Base-by-base conservation (phyloP, 1,140 invertebrate genomes). In the Coelopa frigida region DNA sequence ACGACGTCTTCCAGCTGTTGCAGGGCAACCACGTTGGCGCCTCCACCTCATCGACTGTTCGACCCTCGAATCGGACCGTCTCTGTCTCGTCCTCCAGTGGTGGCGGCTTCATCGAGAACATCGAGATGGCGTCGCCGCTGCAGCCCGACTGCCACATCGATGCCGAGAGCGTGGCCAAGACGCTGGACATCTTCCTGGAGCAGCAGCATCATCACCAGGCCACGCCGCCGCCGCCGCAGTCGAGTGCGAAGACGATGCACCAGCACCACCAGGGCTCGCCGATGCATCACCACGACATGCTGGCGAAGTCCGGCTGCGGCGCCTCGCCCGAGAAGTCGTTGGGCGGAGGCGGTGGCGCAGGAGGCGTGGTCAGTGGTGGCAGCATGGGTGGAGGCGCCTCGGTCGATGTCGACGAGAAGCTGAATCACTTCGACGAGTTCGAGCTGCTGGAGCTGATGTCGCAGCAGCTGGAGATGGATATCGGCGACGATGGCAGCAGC, bases 401-500 rank as follows among this genome's bases (percentile, higher is more conserved):
- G 4, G 12, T 36, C 2, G 40, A 37, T 15, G 31, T 26, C 15
- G 55, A 62, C 17, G 55, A 55, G 22, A 67, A 69, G 40, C 37
- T 68, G 8, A 61, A 68, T 52, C 65, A 64, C 43, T 69, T 66
- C 21, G 66, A 68, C 51, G 66, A 69, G 38, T 58, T 62, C 24
- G 66, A 68, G 41, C 41, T 69, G 42, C 50, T 69, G 27, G 66
- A 68, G 35, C 46, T 69, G 33, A 69, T 69, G 62, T 64, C 65
- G 26, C 65, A 68, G 46, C 66, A 68, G 39, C 51, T 68, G 41
- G 65, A 68, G 39, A 69, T 69, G 66, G 66, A 69, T 46, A 69
- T 69, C 46, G 57, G 62, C 18, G 66, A 68, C 18, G 66, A 69
- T 22, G 53, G 55, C 55, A 29, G 39, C 24, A 35, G 11, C 38